phyloP scores from a whole-genome alignment of 2,888 invertebrate genomes.

The Ceriagrion tenellum region DNA sequence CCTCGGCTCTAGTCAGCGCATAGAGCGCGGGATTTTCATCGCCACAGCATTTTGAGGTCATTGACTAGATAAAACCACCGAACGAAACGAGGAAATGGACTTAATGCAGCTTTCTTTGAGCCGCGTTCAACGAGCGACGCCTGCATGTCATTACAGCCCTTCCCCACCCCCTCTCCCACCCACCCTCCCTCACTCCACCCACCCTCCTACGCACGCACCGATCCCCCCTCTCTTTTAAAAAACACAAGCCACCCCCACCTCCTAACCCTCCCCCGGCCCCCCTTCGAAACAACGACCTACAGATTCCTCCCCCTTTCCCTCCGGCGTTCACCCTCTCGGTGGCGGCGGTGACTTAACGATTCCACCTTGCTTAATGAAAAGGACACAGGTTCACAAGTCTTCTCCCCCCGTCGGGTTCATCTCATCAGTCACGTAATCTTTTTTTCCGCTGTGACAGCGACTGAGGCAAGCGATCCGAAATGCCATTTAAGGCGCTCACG shows the following conservation, averaged over 20 bases:
- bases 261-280: neutral
- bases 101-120: neutral
- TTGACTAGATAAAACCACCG: neutral
- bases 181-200: neutral
- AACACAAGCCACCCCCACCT: neutral
- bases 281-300: neutral
- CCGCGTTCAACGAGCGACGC: neutral
- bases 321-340: neutral
- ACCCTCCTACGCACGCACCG: too few relatives aligned
- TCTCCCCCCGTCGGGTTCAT: neutral
- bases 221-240: too few relatives aligned
- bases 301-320: neutral
- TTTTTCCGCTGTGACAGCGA: neutral
- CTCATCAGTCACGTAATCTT: conserved; percentile 9
- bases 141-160: neutral
- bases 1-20: neutral
- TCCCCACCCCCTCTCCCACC: neutral
- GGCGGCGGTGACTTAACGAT: neutral
- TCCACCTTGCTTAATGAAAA: neutral
- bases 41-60: neutral
- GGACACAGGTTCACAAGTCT: neutral
- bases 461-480: neutral
- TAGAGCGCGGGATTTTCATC: neutral
- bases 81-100: conserved; percentile 28
- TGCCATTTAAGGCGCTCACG: neutral